Evolutionary conservation across 2,797 vertebrate genomes (phyloP).

Genomic region (Psittacula derbiana): DNA sequence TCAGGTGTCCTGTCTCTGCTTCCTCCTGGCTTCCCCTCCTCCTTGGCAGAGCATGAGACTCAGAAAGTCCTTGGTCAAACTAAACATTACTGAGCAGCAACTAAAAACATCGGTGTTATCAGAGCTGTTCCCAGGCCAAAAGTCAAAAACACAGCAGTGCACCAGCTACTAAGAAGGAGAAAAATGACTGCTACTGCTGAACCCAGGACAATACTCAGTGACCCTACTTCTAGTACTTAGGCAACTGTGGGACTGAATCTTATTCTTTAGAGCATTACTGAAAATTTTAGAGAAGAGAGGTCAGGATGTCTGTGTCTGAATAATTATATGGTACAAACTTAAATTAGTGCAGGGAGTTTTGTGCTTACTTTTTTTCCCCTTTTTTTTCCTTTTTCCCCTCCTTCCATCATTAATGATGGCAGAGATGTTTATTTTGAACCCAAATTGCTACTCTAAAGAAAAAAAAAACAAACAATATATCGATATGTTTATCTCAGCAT

Average conservation of each 20-base stretch:
- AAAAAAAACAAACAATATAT: neutral
- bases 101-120: too few relatives aligned
- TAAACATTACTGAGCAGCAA: too few relatives aligned
- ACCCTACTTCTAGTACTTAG: neutral
- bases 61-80: too few relatives aligned
- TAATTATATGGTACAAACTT: neutral
- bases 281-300: neutral
- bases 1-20: too few relatives aligned
- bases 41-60: too few relatives aligned
- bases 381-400: neutral
- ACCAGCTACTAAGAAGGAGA: too few relatives aligned
- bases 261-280: neutral
- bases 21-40: too few relatives aligned
- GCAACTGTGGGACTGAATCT: neutral
- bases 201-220: neutral
- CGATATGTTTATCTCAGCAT: neutral
- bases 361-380: neutral
- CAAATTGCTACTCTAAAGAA: neutral
- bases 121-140: too few relatives aligned
- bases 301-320: neutral
- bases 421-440: neutral
- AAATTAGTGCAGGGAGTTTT: neutral
- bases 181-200: too few relatives aligned
- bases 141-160: too few relatives aligned
- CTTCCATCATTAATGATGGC: neutral